A percentile compares a stretch with the other conserved stretches of the same genome.
Conservation (phyloP, 2,888 invertebrate species). For the Nomada ruficornis region DNA sequence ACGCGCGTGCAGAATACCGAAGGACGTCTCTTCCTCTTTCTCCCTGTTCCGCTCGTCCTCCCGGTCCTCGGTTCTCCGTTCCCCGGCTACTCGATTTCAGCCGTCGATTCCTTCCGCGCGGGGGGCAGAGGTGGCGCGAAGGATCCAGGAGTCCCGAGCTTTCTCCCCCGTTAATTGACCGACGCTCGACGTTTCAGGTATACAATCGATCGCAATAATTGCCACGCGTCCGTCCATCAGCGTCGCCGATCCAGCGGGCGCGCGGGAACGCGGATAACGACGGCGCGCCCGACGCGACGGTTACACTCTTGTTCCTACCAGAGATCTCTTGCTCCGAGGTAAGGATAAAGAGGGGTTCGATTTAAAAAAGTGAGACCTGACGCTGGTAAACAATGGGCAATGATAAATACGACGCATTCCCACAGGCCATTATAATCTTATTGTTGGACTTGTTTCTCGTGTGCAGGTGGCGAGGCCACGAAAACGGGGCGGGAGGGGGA, state of each 20-base stretch:
- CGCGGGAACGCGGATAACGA: too few relatives aligned
- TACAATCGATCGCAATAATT: background rate
- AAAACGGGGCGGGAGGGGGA: conserved; percentile 30
- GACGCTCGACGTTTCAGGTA: too few relatives aligned
- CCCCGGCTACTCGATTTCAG: conserved; percentile 16
- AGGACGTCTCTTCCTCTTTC: conserved; percentile 43
- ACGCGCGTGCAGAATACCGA: conserved; percentile 71
- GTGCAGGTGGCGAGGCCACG: conserved; percentile 73
- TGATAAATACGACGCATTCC: conserved; percentile 81
- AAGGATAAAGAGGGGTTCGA: conserved; percentile 62
- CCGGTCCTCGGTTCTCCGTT: conserved; percentile 3
- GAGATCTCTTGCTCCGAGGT: too few relatives aligned
- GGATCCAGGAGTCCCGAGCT: background rate
- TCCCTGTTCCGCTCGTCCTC: background rate
- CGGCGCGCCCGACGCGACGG: background rate
- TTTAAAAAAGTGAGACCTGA: conserved; percentile 77
- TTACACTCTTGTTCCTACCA: background rate
- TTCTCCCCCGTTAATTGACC: background rate
- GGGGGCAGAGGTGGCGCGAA: background rate
- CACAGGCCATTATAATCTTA: conserved; percentile 81
- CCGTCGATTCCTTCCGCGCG: background rate
- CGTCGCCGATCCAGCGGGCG: background rate
- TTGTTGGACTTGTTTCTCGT: conserved; percentile 80
- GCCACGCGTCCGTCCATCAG: background rate
- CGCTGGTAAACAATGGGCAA: conserved; percentile 79